Conservation (phyloP, 2,888 invertebrate genomes). For the Eupithecia dodoneata region DNA sequence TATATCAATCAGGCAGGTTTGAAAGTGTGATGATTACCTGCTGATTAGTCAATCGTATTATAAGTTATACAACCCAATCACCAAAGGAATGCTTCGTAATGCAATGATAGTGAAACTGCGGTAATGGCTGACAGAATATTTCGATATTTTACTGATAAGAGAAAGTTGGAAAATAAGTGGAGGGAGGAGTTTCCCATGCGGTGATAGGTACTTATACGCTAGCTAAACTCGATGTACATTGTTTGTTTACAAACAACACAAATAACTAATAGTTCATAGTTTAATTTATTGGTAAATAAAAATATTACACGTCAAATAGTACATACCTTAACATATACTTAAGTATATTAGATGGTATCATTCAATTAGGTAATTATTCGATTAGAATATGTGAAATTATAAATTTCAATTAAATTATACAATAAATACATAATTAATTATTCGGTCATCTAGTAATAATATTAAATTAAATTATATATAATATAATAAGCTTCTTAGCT, state of each 20-base stretch:
- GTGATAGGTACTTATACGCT: background rate
- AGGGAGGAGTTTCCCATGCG: constrained; percentile 23
- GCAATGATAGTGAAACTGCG: constrained; percentile 39
- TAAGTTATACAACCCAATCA: constrained; percentile 27
- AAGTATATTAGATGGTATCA: no score
- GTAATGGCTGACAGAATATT: constrained; percentile 32
- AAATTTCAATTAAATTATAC: no score
- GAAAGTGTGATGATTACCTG: constrained; percentile 6
- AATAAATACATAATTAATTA: no score
- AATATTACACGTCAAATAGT: no score
- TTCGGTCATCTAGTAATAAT: no score
- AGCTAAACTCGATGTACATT: background rate
- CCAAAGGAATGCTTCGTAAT: constrained; percentile 37
- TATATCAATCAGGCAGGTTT: constrained; percentile 4
- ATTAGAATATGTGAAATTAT: no score
- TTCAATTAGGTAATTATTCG: no score
- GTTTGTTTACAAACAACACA: background rate
- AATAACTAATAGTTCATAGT: no score
- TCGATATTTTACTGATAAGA: constrained; percentile 38
- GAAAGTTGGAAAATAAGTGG: constrained; percentile 39
- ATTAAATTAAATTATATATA: no score
- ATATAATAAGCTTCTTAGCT: no score
- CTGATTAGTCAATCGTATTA: constrained; percentile 21
- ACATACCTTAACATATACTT: no score
- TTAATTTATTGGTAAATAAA: no score